Evolutionary conservation across 1,140 invertebrate genomes (phyloP), one percentile per base, ranked within the genome.

Genomic region (Micrasema longulum): DNA sequence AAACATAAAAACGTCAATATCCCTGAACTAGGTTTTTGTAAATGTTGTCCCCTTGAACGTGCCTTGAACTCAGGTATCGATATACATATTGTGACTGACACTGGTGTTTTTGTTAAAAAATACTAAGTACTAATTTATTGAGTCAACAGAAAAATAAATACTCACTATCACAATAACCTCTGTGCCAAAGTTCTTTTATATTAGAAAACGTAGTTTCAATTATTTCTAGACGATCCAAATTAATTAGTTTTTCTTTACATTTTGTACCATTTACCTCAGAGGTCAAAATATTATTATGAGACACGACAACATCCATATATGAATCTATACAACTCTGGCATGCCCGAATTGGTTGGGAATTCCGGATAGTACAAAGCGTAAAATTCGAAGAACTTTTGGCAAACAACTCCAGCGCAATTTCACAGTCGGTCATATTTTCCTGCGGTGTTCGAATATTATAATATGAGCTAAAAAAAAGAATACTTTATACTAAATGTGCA

Each of bases 161-260:
- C 78, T 75, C 80, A 88, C 87, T 83, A 79, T 87, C 81, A 78
- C 87, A 88, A 77, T 87, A 85, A 48, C 85, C 87, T 78, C 81
- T 83, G 65, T 81, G 77, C 87, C 87, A 88, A 48, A 88, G 73
- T 72, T 80, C 75, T 38, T 81, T 75, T 73, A 82, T 83, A 75
- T 82, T 83, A n/a, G 81, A 74, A 80, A 87, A 84, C 69, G 84
- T 80, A 31, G 83, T 80, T 76, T 85, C 75, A 20, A 88, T 78
- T 50, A 84, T 85, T 81, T 87, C 81, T 68, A 88, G 77, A 73
- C 86, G 80, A 78, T 88, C 87, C 68, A 84, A 80, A 72, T 86
- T 86, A 43, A 87, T 81, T 75, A 83, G 86, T 36, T 83, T 76
- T 70, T 85, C 79, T 74, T 82, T 81, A 78, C 86, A 88, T n/a